Evolutionary conservation across 1,140 invertebrate species (phyloP).

Genomic region (Campoletis sonorensis): DNA sequence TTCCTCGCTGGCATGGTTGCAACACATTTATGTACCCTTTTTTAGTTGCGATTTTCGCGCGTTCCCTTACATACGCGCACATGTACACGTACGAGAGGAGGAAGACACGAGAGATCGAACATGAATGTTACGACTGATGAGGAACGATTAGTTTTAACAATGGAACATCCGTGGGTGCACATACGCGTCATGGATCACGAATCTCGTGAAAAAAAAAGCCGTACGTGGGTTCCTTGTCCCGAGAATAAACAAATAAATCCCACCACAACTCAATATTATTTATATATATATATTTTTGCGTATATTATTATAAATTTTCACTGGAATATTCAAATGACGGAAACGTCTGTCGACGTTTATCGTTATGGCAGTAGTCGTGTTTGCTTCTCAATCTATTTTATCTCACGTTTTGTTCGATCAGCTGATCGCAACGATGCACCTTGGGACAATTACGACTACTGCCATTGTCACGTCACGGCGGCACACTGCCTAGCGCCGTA

Average conservation of each 20-base stretch:
- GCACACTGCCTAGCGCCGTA: conserved; percentile 59
- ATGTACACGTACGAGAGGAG: conserved; percentile 52
- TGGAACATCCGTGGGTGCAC: background rate
- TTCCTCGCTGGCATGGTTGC: conserved; percentile 77
- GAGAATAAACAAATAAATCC: background rate
- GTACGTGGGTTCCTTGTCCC: background rate
- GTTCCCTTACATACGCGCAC: conserved; percentile 54
- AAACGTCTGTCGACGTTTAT: background rate
- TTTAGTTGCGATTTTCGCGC: conserved; percentile 52
- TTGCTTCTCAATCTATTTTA: background rate
- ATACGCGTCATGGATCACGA: background rate
- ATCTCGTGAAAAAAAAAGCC: background rate
- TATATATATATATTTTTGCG: no score
- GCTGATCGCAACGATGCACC: conserved; percentile 64
- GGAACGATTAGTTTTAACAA: conserved; percentile 1
- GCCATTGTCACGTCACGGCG: conserved; percentile 67
- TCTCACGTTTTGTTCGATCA: conserved; percentile 59
- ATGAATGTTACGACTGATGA: conserved; percentile 30
- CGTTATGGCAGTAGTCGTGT: conserved; percentile 4
- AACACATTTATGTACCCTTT: conserved; percentile 61
- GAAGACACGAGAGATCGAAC: conserved; percentile 32
- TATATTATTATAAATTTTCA: no score
- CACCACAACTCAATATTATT: no score
- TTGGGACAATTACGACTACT: conserved; percentile 60
- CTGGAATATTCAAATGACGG: background rate